Evolutionary conservation across 2,797 vertebrate genomes (phyloP).

Genomic region (Antennarius maculatus): DNA sequence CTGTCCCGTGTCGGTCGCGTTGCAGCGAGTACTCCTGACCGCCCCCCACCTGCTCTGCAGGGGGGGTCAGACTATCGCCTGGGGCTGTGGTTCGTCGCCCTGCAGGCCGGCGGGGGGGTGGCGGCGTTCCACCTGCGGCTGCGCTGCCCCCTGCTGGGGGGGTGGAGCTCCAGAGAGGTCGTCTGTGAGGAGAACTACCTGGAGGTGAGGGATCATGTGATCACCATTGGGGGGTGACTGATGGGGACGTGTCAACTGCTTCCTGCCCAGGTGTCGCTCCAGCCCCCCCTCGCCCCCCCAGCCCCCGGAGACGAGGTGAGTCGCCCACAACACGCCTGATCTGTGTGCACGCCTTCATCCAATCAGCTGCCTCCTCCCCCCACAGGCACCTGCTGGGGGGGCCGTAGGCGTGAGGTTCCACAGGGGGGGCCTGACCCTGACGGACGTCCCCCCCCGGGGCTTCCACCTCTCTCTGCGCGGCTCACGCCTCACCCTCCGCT

Average conservation of each 20-base stretch:
- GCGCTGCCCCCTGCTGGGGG: conserved; percentile 57
- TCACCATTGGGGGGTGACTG: no score
- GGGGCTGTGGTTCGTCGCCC: conserved; percentile 69
- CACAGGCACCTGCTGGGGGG: conserved; percentile 21
- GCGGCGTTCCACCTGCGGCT: conserved; percentile 66
- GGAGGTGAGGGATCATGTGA: conserved; percentile 62
- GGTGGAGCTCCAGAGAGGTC: conserved; percentile 75
- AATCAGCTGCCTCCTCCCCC: background rate
- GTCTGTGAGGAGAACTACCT: conserved; percentile 83
- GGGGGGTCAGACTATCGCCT: conserved; percentile 69
- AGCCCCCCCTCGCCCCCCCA: background rate
- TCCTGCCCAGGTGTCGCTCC: conserved; percentile 56
- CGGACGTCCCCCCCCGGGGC: conserved; percentile 69
- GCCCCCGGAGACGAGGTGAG: conserved; percentile 16
- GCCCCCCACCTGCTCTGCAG: conserved; percentile 37
- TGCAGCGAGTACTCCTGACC: background rate
- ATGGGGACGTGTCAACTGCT: background rate
- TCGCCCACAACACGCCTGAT: no score
- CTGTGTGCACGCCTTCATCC: no score
- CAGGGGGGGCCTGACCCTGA: conserved; percentile 41
- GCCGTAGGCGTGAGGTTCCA: conserved; percentile 73
- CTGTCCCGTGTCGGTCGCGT: no score
- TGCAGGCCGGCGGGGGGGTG: conserved; percentile 44
- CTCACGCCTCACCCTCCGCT: conserved; percentile 69
- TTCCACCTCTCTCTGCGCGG: conserved; percentile 68